A percentile compares a stretch with the other conserved stretches of the same genome.
Evolutionary conservation across 1,140 invertebrate species (phyloP).

Genomic region (Listronotus bonariensis): DNA sequence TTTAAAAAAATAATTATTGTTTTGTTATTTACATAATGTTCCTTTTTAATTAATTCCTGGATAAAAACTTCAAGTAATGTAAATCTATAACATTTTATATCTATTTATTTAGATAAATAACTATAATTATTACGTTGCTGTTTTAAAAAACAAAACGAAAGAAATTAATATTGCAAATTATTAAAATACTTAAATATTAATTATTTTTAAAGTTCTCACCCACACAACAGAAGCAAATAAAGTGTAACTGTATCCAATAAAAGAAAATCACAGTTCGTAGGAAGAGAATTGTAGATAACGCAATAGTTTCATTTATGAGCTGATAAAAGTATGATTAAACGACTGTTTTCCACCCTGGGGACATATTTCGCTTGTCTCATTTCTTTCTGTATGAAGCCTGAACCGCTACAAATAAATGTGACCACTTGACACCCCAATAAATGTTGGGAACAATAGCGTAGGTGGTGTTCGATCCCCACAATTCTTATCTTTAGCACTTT

Average conservation of each 20-base stretch:
- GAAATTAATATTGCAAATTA: no score
- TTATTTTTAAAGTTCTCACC: no score
- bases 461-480: not conserved
- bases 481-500: constrained; percentile 15
- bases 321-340: constrained; percentile 53
- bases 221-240: no score
- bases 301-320: constrained; percentile 21
- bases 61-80: no score
- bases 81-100: no score
- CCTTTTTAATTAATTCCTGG: no score
- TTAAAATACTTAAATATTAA: no score
- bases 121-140: no score
- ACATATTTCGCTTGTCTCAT: constrained; percentile 52
- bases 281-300: constrained; percentile 17
- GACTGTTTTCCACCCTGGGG: constrained; percentile 46
- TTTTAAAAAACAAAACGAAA: no score
- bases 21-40: no score
- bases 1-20: no score
- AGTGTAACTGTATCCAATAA: constrained; percentile 9
- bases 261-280: constrained; percentile 8
- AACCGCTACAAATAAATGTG: constrained; percentile 52
- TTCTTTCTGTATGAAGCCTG: constrained; percentile 50
- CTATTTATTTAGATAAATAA: no score
- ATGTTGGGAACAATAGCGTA: constrained; percentile 41
- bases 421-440: constrained; percentile 48